These are phyloP conservation scores for Aepyceros melampus DNA, from an alignment of 2,113 vertebrate genomes.

Conservation along the genomic window DNA sequence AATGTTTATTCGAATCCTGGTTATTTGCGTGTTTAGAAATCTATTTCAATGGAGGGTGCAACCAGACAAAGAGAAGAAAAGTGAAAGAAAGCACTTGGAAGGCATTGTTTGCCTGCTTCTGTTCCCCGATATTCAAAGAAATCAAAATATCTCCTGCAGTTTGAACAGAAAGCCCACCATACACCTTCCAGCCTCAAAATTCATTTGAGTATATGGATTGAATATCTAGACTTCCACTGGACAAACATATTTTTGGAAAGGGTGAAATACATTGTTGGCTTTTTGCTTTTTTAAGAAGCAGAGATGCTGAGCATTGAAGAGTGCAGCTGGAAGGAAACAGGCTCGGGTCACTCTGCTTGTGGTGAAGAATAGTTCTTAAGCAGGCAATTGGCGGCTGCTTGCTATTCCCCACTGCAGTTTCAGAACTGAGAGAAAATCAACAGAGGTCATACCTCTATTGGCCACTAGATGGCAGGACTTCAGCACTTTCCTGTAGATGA, in stretches of 20 bases:
- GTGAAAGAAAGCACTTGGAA: background rate
- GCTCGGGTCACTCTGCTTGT: background rate
- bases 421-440: background rate
- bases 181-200: background rate
- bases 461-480: conserved; percentile 74
- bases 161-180: background rate
- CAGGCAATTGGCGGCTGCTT: background rate
- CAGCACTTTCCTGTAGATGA: background rate
- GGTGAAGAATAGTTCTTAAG: background rate
- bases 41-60: background rate
- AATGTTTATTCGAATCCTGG: background rate
- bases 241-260: background rate
- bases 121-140: background rate
- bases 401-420: accelerated
- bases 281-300: background rate
- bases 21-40: background rate
- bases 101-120: background rate
- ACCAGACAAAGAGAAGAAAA: background rate
- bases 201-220: background rate
- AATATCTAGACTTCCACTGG: background rate
- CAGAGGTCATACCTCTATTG: background rate
- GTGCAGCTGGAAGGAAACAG: background rate
- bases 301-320: background rate
- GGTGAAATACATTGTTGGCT: background rate
- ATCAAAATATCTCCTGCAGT: background rate